Conservation (phyloP, 2,888 invertebrate species). For the Acrocyrtus sp. region DNA sequence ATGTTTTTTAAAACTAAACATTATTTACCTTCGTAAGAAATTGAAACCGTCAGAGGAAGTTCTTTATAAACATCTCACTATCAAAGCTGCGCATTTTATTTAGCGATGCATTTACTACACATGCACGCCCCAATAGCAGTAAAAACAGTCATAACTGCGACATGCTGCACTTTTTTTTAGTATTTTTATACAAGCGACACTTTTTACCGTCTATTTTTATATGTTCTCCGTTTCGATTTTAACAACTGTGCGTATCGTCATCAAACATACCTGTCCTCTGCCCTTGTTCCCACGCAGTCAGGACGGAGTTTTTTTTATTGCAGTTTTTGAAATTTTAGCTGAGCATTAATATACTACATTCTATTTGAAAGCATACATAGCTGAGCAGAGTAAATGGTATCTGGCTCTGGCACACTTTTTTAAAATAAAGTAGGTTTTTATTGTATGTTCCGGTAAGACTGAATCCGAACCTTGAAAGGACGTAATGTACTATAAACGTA, state of each 20-base stretch:
- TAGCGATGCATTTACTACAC: too few species aligned
- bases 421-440: slow-evolving; percentile 18
- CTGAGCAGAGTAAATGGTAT: too few species aligned
- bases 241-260: not conserved
- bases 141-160: too few species aligned
- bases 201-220: not conserved
- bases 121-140: too few species aligned
- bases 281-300: slow-evolving; percentile 33
- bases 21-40: slow-evolving; percentile 5
- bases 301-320: not conserved
- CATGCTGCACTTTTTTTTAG: not conserved
- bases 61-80: not conserved
- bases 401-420: too few species aligned
- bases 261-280: not conserved
- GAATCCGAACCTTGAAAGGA: too few species aligned
- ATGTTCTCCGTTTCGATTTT: not conserved
- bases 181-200: not conserved
- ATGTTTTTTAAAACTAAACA: not conserved
- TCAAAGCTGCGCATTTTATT: slow-evolving; percentile 1
- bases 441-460: slow-evolving; percentile 33
- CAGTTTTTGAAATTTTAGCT: not conserved
- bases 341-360: not conserved
- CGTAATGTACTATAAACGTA: too few species aligned
- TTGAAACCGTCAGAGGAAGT: slow-evolving; percentile 36
- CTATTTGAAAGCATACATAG: slow-evolving; percentile 2